phyloP scores from a whole-genome alignment of 2,797 vertebrate species.

The Girardinus metallicus region DNA sequence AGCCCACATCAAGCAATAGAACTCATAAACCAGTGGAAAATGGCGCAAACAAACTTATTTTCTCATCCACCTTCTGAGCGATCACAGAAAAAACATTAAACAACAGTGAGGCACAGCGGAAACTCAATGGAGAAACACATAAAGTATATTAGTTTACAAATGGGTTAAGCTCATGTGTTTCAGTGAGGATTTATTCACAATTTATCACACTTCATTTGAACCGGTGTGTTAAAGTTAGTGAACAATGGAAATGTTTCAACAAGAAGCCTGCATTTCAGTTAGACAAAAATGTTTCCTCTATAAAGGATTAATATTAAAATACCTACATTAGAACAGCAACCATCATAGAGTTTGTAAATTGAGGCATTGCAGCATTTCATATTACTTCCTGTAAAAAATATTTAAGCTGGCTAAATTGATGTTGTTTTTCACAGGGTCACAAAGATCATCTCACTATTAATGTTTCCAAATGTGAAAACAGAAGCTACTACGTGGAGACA shows the following conservation, averaged over 20 bases:
- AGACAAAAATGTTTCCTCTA: background rate
- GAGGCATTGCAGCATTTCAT: background rate
- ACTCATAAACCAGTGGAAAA: slow-evolving; percentile 34
- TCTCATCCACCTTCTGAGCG: background rate
- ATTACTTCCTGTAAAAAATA: background rate
- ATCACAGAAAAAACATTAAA: background rate
- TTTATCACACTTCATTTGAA: background rate
- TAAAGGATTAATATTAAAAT: background rate
- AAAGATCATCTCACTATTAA: background rate
- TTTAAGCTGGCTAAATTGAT: background rate
- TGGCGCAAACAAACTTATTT: slow-evolving; percentile 6
- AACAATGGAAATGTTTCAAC: background rate
- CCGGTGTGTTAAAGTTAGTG: background rate
- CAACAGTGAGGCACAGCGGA: background rate
- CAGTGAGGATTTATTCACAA: background rate
- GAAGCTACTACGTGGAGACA: background rate
- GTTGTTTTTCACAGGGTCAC: background rate
- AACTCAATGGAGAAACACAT: background rate
- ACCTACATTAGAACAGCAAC: background rate
- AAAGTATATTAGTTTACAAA: background rate
- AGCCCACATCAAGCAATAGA: slow-evolving; percentile 46
- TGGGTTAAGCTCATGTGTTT: background rate
- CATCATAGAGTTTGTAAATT: background rate
- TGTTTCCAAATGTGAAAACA: background rate
- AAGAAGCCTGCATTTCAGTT: background rate